Conservation (phyloP, 2,888 invertebrate species). For the Deilephila elpenor region DNA sequence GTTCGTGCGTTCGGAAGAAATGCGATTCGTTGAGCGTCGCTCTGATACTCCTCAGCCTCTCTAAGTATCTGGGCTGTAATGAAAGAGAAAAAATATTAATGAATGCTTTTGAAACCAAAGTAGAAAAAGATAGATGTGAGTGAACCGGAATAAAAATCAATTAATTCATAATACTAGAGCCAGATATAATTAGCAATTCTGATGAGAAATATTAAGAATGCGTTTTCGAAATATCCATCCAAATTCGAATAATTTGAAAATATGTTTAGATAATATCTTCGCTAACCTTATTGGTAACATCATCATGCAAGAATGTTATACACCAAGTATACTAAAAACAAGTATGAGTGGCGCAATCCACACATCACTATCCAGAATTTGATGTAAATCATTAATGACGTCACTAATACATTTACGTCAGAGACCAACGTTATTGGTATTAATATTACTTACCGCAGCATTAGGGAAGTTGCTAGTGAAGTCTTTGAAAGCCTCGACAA, state of each 20-base stretch:
- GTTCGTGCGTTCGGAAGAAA: conserved; percentile 96
- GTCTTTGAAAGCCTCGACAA: conserved; percentile 91
- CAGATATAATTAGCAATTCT: too few relatives aligned
- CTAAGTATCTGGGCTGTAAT: conserved; percentile 91
- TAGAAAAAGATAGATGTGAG: background rate
- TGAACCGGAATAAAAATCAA: background rate
- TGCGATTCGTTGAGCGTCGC: conserved; percentile 92
- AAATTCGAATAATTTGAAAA: too few relatives aligned
- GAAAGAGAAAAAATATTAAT: conserved; percentile 33
- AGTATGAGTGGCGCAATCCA: too few relatives aligned
- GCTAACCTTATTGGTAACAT: too few relatives aligned
- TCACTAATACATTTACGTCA: conserved; percentile 7
- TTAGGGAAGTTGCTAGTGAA: conserved; percentile 92
- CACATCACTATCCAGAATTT: too few relatives aligned
- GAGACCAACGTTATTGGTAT: conserved; percentile 12
- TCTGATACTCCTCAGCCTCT: conserved; percentile 93
- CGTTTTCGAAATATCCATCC: too few relatives aligned
- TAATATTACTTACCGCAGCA: conserved; percentile 87
- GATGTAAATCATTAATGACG: background rate
- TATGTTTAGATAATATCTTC: too few relatives aligned
- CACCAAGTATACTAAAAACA: too few relatives aligned
- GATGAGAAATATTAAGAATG: too few relatives aligned
- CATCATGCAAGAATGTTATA: too few relatives aligned
- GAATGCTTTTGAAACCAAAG: background rate
- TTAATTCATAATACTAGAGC: background rate